These are phyloP conservation scores for Urocolius indicus DNA, from an alignment of 2,113 vertebrate genomes.

Conservation along the genomic window DNA sequence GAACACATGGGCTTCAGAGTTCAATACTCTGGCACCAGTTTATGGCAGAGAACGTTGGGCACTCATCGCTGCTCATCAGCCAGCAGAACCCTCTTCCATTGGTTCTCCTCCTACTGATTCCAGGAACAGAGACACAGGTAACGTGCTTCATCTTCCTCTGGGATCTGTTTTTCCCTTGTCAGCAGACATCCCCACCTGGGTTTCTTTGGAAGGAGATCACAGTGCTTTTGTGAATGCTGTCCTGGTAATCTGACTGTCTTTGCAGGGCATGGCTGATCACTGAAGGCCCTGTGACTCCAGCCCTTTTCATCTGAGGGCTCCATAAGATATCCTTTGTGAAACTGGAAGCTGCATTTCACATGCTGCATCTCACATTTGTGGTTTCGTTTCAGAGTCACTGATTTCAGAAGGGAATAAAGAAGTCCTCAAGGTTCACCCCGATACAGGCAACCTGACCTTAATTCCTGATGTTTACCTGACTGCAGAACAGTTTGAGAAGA, in stretches of 20 bases:
- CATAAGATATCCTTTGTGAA: not conserved
- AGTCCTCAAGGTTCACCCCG: constrained; percentile 27
- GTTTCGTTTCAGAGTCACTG: constrained; percentile 68
- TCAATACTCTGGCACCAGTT: constrained; percentile 88
- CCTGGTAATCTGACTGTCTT: not conserved
- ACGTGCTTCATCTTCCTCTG: not conserved
- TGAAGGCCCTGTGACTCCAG: not conserved
- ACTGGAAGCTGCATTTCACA: not conserved
- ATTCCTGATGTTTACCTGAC: constrained; percentile 69
- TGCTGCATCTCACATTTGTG: not conserved
- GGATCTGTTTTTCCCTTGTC: not conserved
- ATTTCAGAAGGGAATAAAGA: constrained; percentile 59
- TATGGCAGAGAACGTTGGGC: constrained; percentile 75
- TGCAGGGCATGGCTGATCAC: not conserved
- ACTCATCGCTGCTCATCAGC: constrained; percentile 60
- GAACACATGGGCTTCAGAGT: constrained; percentile 85
- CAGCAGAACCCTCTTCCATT: not conserved
- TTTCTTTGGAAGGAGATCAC: not conserved
- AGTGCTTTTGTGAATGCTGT: not conserved
- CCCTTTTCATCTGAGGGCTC: not conserved
- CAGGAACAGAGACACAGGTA: constrained; percentile 51
- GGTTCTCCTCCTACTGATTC: not conserved
- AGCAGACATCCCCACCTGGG: not conserved
- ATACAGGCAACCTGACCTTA: constrained; percentile 66
- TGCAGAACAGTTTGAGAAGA: constrained; percentile 83